Evolutionary conservation across 2,113 vertebrate genomes (phyloP), one percentile per base, ranked within the genome.

Genomic region (Vidua chalybeata): DNA sequence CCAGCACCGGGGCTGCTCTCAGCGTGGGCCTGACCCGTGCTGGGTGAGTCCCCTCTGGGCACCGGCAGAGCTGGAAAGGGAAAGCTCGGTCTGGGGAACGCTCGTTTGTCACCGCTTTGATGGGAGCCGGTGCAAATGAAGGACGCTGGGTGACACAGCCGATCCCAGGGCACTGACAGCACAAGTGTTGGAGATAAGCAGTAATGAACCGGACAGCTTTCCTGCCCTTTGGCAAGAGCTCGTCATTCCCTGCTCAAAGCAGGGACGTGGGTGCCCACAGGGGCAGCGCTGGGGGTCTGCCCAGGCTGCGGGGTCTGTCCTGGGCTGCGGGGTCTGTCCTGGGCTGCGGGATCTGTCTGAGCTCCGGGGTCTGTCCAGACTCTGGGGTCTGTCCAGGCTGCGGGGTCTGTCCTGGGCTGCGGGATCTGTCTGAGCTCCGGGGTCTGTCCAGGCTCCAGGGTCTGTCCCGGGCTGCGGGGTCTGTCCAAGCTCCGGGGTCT

Each of bases 291-390:
- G 49, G 20, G 83, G 46, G 3, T 11, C 49, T 58, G 67, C 19
- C 26, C 13, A 1, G 6, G 15, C 71, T 54, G 55, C 0, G 1
- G 62, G 41, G 7, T 12, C 51, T 55, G 61, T 19, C 43, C 26
- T 4, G 3, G 1, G 55, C 54, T 22, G 13, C 2, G 2, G 85
- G 45, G 4, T 15, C 48, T 45, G 67, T 20, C 27, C 19, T 6
- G 0, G 1, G 18, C 17, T 49, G 8, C 6, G 1, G 69, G 30
- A 26, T 11, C 48, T 48, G 56, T 6, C 19, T 3, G 3, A 1
- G 20, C 31, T 33, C 30, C 8, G 1, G 8, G 33, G 45, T 15
- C 49, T 62, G 62, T 27, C 23, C 7, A 0, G 1, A 9, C 6
- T 46, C 16, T 3, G 1, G 59, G 27, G 49, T 13, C 48, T 61